Evolutionary conservation across 2,888 invertebrate species (phyloP).

Genomic region (Andrena bucephala): DNA sequence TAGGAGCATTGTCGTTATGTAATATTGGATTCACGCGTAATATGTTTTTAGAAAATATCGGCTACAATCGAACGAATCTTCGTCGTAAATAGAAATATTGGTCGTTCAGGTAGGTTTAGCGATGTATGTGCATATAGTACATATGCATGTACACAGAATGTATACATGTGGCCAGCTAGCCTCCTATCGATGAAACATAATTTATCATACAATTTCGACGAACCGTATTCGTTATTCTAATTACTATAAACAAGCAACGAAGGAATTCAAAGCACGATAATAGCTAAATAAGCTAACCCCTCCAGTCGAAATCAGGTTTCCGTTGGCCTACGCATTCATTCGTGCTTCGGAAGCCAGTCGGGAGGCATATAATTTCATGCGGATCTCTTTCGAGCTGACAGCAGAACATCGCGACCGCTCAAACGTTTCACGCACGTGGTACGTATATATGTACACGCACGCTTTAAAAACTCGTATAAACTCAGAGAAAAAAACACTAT

Average conservation of each 20-base stretch:
- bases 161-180: too few relatives aligned
- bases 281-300: slow-evolving; percentile 60
- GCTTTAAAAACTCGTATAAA: slow-evolving; percentile 14
- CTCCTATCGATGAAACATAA: background rate
- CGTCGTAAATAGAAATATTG: background rate
- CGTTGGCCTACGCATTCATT: slow-evolving; percentile 76
- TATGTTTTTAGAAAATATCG: slow-evolving; percentile 1
- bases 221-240: slow-evolving; percentile 11
- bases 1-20: slow-evolving; percentile 7
- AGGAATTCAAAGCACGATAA: slow-evolving; percentile 55
- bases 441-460: slow-evolving; percentile 38
- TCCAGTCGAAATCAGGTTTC: slow-evolving; percentile 73
- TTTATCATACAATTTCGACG: background rate
- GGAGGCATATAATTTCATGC: slow-evolving; percentile 55
- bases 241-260: slow-evolving; percentile 8
- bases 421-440: slow-evolving; percentile 59
- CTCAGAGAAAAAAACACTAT: slow-evolving; percentile 4
- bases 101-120: background rate
- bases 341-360: slow-evolving; percentile 68
- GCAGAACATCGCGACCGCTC: slow-evolving; percentile 41
- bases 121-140: background rate
- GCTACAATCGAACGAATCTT: background rate
- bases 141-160: too few relatives aligned
- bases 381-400: slow-evolving; percentile 42
- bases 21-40: slow-evolving; percentile 6